These are phyloP conservation scores for Alaudala cheleensis DNA, from an alignment of 2,113 vertebrate species.

Conservation along the genomic window DNA sequence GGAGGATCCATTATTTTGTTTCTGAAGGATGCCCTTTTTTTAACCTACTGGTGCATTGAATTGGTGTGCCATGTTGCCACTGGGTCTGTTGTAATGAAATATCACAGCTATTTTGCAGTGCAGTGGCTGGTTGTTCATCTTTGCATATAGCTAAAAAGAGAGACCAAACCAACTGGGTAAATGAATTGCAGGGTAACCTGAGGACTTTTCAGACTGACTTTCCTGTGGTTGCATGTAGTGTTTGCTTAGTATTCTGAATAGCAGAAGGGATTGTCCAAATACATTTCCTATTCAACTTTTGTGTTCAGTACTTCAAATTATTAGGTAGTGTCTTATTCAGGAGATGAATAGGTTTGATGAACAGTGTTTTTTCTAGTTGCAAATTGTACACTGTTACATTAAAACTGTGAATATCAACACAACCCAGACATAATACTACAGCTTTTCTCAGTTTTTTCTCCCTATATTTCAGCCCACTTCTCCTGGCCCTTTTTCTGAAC, in stretches of 20 bases:
- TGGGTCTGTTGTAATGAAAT: not conserved
- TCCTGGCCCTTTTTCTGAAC: not conserved
- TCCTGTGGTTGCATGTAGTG: not conserved
- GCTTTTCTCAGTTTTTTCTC: not conserved
- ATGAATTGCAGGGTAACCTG: not conserved
- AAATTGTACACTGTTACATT: not conserved
- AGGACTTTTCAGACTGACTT: not conserved
- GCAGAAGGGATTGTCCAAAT: not conserved
- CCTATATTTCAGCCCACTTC: not conserved
- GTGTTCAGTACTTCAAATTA: not conserved
- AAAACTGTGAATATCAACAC: not conserved
- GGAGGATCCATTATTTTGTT: not conserved
- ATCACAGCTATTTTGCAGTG: not conserved
- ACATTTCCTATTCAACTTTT: not conserved
- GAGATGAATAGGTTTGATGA: not conserved
- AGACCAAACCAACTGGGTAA: not conserved
- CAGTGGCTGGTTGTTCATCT: accelerated
- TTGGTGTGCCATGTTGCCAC: not conserved
- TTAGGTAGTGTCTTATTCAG: not conserved
- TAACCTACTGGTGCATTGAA: not conserved
- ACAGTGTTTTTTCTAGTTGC: not conserved
- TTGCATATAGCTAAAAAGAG: not conserved
- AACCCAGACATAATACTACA: not conserved
- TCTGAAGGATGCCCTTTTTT: not conserved
- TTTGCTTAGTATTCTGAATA: not conserved